Percentiles rank a stretch among this genome's conserved stretches.
These are phyloP conservation scores for Lanistes nyassanus DNA, from an alignment of 1,140 invertebrate species.

Conservation along the genomic window DNA sequence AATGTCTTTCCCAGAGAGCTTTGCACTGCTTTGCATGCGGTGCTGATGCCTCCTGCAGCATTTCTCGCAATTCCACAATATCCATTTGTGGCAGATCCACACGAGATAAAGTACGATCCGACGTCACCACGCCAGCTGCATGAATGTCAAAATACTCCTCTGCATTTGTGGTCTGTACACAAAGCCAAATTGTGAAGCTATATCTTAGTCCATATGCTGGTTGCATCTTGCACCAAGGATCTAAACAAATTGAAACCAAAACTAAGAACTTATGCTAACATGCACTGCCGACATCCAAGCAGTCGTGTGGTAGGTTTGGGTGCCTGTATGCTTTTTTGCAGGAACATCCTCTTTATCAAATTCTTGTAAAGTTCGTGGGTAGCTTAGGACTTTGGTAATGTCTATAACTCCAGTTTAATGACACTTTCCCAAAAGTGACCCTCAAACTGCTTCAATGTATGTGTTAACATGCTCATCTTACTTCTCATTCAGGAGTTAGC, in stretches of 20 bases:
- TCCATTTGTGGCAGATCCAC: conserved; percentile 79
- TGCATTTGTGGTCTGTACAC: conserved; percentile 48
- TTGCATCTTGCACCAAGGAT: not conserved
- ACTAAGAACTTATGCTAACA: too few species aligned
- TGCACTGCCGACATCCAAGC: not conserved
- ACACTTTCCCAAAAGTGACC: too few species aligned
- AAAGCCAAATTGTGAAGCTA: not conserved
- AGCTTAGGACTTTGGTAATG: too few species aligned
- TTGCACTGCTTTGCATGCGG: conserved; percentile 58
- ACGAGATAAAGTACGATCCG: conserved; percentile 82
- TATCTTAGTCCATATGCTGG: not conserved
- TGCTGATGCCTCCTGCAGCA: conserved; percentile 61
- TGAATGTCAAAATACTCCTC: conserved; percentile 67
- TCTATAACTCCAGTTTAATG: too few species aligned
- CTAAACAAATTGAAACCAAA: not conserved
- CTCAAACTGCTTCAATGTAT: too few species aligned
- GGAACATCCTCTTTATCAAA: not conserved
- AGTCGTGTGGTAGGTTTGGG: too few species aligned
- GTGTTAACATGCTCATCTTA: too few species aligned
- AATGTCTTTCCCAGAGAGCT: conserved; percentile 57
- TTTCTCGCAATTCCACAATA: conserved; percentile 74
- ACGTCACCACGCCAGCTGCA: conserved; percentile 72
- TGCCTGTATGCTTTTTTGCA: not conserved
- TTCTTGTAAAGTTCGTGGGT: not conserved
- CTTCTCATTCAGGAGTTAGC: too few species aligned